Evolutionary conservation across 2,113 vertebrate genomes (phyloP), one percentile per base, ranked within the genome.

Genomic region (Melanocharis versteri): DNA sequence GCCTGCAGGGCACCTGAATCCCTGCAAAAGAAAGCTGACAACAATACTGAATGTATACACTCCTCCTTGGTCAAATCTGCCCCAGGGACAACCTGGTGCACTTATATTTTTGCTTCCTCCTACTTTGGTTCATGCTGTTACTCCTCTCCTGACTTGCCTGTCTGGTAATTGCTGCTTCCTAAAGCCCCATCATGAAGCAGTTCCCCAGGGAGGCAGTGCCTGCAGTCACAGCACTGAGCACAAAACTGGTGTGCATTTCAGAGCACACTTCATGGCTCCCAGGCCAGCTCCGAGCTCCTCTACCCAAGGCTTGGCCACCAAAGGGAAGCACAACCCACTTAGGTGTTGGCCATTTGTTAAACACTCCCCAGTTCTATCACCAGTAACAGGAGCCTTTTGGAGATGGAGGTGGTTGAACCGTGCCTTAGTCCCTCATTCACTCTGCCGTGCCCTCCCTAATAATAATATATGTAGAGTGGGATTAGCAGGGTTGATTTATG

Each of bases 401-500:
- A 62, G 40, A 24, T 22, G 31, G 48, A 69, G 51, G 9, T 68
- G 73, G 10, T 42, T 65, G 50, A 91, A 51, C 51, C 0, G 0
- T 53, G 31, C 40, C 89, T 73, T 61, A 70, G 76, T 82, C 89
- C 65, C 51, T 87, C 60, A 27, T 78, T 77, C 84, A 56, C 15
- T 39, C 15, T 72, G 58, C 68, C 1, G 0, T 73, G 48, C 30
- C 56, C 45, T 51, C 71, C 56, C 40, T 64, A 54, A 47, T 37
- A 72, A 50, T 61, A 76, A 66, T 40, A 39, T 3, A 22, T 15
- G 26, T 35, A 66, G 37, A 48, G 33, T 79, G 61, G 70, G 82
- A 87, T 95, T 87, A 91, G 37, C 57, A 56, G 61, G 44, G 10
- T 54, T 91, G 73, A 85, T 79, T 82, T 76, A 68, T 82, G 61